phyloP scores from a whole-genome alignment of 2,888 invertebrate species.

The Synanthedon andrenaeformis region DNA sequence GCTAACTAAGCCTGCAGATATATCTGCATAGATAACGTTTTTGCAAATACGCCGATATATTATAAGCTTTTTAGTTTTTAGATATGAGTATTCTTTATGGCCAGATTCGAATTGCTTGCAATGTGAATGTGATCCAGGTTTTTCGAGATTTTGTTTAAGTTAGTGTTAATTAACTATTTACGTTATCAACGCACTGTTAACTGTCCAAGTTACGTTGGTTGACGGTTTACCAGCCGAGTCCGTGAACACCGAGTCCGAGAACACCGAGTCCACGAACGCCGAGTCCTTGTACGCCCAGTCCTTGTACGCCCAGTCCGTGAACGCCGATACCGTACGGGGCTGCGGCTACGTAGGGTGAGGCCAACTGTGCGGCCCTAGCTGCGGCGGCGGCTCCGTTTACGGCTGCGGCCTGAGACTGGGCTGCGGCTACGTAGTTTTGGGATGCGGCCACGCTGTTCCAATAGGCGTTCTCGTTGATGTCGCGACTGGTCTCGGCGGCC shows the following conservation, averaged over 20 bases:
- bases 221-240: constrained; percentile 1
- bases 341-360: constrained; percentile 11
- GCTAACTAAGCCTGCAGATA: no score
- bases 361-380: constrained; percentile 22
- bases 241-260: constrained; percentile 7
- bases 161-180: no score
- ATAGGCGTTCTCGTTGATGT: constrained; percentile 56
- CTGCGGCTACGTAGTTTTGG: constrained; percentile 56
- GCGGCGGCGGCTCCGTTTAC: constrained; percentile 36
- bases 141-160: no score
- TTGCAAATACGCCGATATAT: no score
- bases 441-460: constrained; percentile 53
- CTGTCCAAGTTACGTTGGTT: background rate
- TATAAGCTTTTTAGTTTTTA: no score
- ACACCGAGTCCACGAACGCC: constrained; percentile 11
- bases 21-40: no score
- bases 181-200: background rate
- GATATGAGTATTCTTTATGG: no score
- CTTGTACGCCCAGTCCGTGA: constrained; percentile 9
- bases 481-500: constrained; percentile 46
- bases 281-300: background rate
- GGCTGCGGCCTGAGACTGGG: constrained; percentile 57
- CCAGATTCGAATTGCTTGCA: no score
- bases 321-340: constrained; percentile 16
- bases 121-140: no score